Evolutionary conservation across 2,113 vertebrate genomes (phyloP), one percentile per base, ranked within the genome.

Genomic region (Empidonax alnorum): DNA sequence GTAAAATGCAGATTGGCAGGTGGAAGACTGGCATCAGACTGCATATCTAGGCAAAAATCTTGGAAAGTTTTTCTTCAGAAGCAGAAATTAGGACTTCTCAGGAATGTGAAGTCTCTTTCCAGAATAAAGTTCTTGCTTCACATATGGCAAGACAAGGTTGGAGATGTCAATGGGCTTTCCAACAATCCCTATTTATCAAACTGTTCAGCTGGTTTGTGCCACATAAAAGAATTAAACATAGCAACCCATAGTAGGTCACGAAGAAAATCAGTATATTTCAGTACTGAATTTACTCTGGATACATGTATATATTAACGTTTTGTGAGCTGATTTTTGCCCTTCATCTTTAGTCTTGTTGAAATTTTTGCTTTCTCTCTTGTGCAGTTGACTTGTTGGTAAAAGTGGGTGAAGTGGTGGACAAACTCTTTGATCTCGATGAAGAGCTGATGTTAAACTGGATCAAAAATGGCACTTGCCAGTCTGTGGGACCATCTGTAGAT

Each of bases 381-480:
- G 39, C 97, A 99, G 99, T 98, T 89, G 99, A 99, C 42, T 96
- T 99, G 91, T 97, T 99, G 80, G 98, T 99, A 67, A 99, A 99
- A 92, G 98, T 99, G 3, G 99, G 99, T 41, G 99, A 99, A 92
- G 97, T 99, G 85, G 98, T 99, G 53, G 99, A 99, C 95, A 99
- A 99, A 84, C 97, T 99, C 31, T 99, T 99, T 97, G 99, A 99
- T 95, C 97, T 99, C 81, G 99, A 99, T 84, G 99, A 99, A 96
- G 99, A 99, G 58, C 87, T 99, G 56, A 99, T 99, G 99, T 98
- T 98, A 95, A 98, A 95, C 59, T 99, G 99, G 99, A 97, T 99
- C 97, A 98, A 96, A 93, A 98, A 84, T 4, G 95, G 97, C 52
- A 62, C 93, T 53, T 39, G 79, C 77, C 93, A 23, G 16, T 75